Percentiles rank a stretch among this genome's conserved stretches.
phyloP scores from a whole-genome alignment of 2,113 vertebrate genomes.

The Myiozetetes cayanensis region DNA sequence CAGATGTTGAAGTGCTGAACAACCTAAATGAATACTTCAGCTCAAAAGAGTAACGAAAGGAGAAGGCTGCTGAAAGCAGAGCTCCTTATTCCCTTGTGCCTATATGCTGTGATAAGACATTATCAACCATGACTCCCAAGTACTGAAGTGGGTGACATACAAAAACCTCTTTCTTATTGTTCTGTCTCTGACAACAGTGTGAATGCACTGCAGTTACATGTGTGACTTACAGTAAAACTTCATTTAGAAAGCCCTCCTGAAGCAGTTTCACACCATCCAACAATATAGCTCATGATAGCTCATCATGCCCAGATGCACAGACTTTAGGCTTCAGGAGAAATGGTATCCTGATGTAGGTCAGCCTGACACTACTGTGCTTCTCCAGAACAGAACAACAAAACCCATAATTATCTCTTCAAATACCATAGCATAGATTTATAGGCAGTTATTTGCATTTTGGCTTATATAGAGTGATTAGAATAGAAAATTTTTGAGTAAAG shows the following conservation, averaged over 20 bases:
- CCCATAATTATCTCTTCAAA: neutral
- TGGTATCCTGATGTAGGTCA: neutral
- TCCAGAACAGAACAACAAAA: neutral
- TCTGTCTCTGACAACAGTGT: neutral
- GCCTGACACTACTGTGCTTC: neutral
- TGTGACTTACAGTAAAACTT: neutral
- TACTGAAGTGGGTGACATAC: neutral
- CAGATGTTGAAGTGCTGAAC: neutral
- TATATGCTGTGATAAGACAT: neutral
- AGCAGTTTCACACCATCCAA: neutral
- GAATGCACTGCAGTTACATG: neutral
- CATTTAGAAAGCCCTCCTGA: neutral
- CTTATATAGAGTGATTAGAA: neutral
- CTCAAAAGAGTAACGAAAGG: neutral
- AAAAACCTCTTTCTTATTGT: neutral
- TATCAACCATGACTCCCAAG: neutral
- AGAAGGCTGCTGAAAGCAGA: neutral
- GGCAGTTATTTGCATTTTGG: neutral
- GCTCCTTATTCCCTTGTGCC: neutral
- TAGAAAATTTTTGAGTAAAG: neutral
- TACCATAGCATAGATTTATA: neutral
- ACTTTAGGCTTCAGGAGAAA: neutral
- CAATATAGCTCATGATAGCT: neutral
- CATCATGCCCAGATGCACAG: neutral
- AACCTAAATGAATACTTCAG: neutral